phyloP scores from a whole-genome alignment of 2,797 vertebrate genomes.

The Notolepis coatsorum region DNA sequence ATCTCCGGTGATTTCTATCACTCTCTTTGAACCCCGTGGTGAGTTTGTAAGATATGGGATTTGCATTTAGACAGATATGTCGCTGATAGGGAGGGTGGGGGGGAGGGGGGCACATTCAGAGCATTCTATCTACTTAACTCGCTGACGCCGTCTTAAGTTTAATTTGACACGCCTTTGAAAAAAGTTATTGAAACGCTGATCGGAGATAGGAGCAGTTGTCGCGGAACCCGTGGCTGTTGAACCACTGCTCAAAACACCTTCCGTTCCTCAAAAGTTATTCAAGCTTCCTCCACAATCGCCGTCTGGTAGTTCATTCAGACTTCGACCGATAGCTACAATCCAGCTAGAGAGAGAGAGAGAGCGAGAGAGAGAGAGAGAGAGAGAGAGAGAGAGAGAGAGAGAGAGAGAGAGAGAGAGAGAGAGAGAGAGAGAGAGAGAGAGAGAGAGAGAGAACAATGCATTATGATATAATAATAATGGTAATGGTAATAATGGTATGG shows the following conservation, averaged over 20 bases:
- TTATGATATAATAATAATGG: too few relatives aligned
- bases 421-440: background rate
- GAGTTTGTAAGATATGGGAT: constrained; percentile 35
- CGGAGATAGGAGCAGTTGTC: constrained; percentile 16
- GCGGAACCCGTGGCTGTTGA: constrained; percentile 7
- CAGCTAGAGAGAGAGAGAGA: background rate
- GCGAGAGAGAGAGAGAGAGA: too few relatives aligned
- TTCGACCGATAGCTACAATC: background rate
- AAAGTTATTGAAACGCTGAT: constrained; percentile 36
- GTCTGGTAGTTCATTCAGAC: too few relatives aligned
- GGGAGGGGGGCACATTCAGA: constrained; percentile 18
- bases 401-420: background rate
- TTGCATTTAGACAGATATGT: constrained; percentile 50
- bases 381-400: too few relatives aligned
- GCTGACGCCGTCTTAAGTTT: constrained; percentile 14
- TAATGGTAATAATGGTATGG: too few relatives aligned
- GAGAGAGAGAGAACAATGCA: background rate
- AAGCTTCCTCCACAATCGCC: too few relatives aligned
- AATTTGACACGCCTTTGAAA: constrained; percentile 20
- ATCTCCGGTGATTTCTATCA: constrained; percentile 43
- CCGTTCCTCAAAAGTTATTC: too few relatives aligned
- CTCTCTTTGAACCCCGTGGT: constrained; percentile 37
- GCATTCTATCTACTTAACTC: constrained; percentile 11
- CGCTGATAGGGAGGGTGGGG: constrained; percentile 17
- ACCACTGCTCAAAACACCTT: too few relatives aligned